Conservation (phyloP, 1,140 invertebrate species). For the Temnothorax curvispinosus region DNA sequence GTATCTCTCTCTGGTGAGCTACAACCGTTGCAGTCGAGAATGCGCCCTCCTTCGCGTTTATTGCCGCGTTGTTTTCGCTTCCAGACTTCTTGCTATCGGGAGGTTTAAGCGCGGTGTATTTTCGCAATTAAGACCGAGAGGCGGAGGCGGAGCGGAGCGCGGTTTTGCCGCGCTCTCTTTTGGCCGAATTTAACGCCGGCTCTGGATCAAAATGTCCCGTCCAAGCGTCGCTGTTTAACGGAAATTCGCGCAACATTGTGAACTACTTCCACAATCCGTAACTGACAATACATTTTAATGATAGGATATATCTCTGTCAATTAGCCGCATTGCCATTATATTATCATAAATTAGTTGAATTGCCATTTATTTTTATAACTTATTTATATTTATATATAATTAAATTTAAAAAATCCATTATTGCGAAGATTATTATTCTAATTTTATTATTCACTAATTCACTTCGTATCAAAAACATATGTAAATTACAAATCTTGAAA, state of each 20-base stretch:
- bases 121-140: constrained; percentile 56
- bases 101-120: constrained; percentile 49
- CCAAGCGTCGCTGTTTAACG: constrained; percentile 31
- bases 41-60: constrained; percentile 53
- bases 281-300: background rate
- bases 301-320: background rate
- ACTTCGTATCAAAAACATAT: background rate
- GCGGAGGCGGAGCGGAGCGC: background rate
- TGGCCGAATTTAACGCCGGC: constrained; percentile 46
- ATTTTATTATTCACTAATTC: background rate
- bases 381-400: no score
- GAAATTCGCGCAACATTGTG: constrained; percentile 24
- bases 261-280: constrained; percentile 2
- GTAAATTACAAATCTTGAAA: background rate
- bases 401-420: background rate
- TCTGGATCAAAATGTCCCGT: constrained; percentile 55
- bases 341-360: background rate
- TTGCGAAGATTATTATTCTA: background rate
- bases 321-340: background rate
- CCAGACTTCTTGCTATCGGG: constrained; percentile 57
- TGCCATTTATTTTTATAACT: background rate
- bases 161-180: constrained; percentile 54
- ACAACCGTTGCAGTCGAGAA: constrained; percentile 52
- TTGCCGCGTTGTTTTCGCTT: constrained; percentile 50
- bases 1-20: constrained; percentile 5